Evolutionary conservation across 2,888 invertebrate species (phyloP).

Genomic region (Pollenia amentaria): DNA sequence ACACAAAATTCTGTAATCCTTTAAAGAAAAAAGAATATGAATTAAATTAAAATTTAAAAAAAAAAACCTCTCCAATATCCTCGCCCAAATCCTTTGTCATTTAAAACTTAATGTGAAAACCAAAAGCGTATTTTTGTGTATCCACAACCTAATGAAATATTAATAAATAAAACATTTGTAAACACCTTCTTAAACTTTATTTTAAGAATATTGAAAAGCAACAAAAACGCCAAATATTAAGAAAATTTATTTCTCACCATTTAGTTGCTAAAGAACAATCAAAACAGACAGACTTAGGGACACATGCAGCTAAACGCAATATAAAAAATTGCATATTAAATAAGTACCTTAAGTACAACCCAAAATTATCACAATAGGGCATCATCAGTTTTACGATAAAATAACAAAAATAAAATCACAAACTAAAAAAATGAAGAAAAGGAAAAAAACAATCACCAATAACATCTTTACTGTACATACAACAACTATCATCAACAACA

Average conservation of each 20-base stretch:
- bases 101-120: too few relatives aligned
- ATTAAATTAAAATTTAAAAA: too few relatives aligned
- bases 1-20: too few relatives aligned
- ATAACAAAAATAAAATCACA: constrained; percentile 22
- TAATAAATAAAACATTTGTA: constrained; percentile 64
- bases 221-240: constrained; percentile 27
- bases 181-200: constrained; percentile 59
- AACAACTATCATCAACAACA: constrained; percentile 41
- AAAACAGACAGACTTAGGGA: constrained; percentile 20
- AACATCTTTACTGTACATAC: constrained; percentile 47
- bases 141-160: constrained; percentile 45
- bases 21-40: too few relatives aligned
- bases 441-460: constrained; percentile 41
- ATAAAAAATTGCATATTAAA: constrained; percentile 83
- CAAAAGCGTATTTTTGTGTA: background rate
- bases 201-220: constrained; percentile 26
- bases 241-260: constrained; percentile 69
- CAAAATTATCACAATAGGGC: constrained; percentile 83
- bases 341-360: constrained; percentile 83
- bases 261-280: constrained; percentile 39
- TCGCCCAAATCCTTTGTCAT: too few relatives aligned
- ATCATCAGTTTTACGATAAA: constrained; percentile 78
- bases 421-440: constrained; percentile 26
- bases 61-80: too few relatives aligned
- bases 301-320: background rate